These are phyloP conservation scores for Lanius collurio DNA, from an alignment of 2,113 vertebrate species.

Conservation along the genomic window DNA sequence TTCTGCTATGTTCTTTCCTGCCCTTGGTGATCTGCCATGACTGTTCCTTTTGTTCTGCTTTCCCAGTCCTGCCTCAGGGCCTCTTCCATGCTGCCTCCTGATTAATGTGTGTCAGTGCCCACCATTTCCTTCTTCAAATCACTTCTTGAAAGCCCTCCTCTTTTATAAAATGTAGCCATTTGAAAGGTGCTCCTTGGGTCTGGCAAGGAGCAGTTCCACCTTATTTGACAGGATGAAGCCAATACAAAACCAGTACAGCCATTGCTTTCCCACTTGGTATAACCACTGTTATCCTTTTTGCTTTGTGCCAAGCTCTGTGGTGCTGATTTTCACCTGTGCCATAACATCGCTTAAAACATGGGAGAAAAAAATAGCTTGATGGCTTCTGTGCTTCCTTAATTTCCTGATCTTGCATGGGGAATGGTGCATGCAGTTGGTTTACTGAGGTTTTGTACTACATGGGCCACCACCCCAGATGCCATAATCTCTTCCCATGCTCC, in stretches of 20 bases:
- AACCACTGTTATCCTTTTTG: neutral
- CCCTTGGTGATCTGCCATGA: conserved; percentile 33
- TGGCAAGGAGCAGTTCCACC: neutral
- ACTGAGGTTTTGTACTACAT: neutral
- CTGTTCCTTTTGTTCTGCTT: conserved; percentile 56
- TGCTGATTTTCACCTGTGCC: neutral
- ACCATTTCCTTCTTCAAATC: conserved; percentile 63
- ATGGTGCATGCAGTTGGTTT: neutral
- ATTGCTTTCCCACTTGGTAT: neutral
- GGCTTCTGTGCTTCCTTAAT: neutral
- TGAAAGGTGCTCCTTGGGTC: neutral
- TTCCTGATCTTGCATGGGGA: neutral
- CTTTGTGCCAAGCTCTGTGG: neutral
- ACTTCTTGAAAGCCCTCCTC: conserved; percentile 41
- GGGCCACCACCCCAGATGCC: neutral
- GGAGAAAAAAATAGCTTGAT: neutral
- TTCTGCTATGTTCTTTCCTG: conserved; percentile 5
- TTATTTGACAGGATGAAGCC: neutral
- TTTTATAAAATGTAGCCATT: conserved; percentile 17
- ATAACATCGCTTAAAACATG: fast-evolving
- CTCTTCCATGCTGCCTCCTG: conserved; percentile 23
- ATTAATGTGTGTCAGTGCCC: conserved; percentile 62
- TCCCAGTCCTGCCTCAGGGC: neutral
- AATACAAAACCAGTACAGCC: neutral
- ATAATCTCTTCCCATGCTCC: neutral